Percentiles rank a stretch among this genome's conserved stretches.
phyloP scores from a whole-genome alignment of 2,797 vertebrate species.

The Anas bernieri region DNA sequence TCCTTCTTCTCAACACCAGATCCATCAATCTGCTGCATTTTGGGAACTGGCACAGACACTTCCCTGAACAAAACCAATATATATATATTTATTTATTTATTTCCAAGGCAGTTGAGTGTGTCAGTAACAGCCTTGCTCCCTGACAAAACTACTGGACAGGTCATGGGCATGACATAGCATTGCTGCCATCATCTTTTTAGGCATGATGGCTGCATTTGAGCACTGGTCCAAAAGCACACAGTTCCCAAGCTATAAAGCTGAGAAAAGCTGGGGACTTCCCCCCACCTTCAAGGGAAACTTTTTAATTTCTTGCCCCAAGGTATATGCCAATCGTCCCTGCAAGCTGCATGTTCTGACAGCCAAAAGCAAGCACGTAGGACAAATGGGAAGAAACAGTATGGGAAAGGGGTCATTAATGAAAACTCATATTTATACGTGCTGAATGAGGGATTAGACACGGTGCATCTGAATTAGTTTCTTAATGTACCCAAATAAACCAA shows the following conservation, averaged over 20 bases:
- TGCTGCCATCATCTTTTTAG: background rate
- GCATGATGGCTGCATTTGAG: background rate
- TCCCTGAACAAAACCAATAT: background rate
- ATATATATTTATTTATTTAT: too few relatives aligned
- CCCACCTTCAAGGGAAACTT: background rate
- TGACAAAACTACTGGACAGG: background rate
- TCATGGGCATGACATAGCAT: background rate
- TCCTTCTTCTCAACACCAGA: background rate
- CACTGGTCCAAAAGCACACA: background rate
- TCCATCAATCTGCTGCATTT: background rate
- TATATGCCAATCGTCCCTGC: background rate
- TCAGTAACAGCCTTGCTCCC: background rate
- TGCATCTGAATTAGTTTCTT: background rate
- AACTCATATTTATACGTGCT: background rate
- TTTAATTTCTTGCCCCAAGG: background rate
- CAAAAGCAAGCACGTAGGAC: background rate
- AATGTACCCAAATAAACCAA: background rate
- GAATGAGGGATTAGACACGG: background rate
- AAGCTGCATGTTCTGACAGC: background rate
- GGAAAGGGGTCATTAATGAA: background rate
- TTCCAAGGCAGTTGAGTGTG: background rate
- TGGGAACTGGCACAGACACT: background rate
- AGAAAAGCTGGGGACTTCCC: rapidly evolving
- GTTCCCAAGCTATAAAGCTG: background rate
- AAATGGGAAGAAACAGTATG: background rate